Evolutionary conservation across 2,888 invertebrate species (phyloP), one percentile per base, ranked within the genome.

Genomic region (Drosophila helvetica): DNA sequence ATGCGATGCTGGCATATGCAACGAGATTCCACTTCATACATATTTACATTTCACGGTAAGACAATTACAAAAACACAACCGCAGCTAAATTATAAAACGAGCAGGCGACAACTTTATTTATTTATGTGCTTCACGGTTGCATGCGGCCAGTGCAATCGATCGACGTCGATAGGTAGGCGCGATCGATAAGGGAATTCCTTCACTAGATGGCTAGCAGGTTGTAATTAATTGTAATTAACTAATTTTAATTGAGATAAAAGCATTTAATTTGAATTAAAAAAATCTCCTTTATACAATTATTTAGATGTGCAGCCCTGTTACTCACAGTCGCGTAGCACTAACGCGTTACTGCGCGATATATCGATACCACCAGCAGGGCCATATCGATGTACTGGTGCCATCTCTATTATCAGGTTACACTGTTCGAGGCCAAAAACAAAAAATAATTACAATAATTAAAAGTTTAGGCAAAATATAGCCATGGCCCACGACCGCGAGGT

Each of bases 401-500:
- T 57, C 57, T 12, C 54, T 59, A 59, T 54, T 59, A 59, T 55
- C 54, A 42, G 55, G 25, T 27, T 42, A 46, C 18, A 59, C 45
- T 63, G 50, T 79, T 62, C 57, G 58, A 75, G 38, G 33, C 12
- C 33, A 75, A 74, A 51, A 75, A 57, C 15, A 19, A 46, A n/a
- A 19, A 18, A 47, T 47, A 38, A 38, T 7, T n/a, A 38, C 6
- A 38, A 38, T 38, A 38, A 38, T 38, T 38, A 7, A 38, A 38
- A 38, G n/a, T 53, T 38, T 22, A 19, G 4, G 18, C 19, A 47
- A 47, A 22, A 56, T 60, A 69, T 55, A 73, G 67, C 54, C 17
- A 98, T 98, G 98, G 97, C 98, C 75, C 97, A 98, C 90, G 99
- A 99, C 92, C 94, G 98, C 88, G 98, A 99, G 94, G 96, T 99